These are phyloP conservation scores for Notodonta dromedarius DNA, from an alignment of 2,888 invertebrate genomes.

Conservation along the genomic window DNA sequence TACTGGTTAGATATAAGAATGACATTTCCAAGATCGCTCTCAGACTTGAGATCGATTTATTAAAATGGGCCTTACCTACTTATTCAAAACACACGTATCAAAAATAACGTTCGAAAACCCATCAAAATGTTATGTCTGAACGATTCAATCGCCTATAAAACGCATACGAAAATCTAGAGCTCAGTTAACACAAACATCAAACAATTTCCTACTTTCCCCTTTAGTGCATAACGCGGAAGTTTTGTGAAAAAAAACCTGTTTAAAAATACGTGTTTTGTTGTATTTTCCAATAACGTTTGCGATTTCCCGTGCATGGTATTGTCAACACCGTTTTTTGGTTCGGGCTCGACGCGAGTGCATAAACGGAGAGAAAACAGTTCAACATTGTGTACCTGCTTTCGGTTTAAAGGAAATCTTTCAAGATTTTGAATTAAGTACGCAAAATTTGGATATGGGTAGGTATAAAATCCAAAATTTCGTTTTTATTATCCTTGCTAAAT, in stretches of 20 bases:
- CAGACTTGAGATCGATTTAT: too few species aligned
- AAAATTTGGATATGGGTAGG: too few species aligned
- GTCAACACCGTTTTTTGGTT: not conserved
- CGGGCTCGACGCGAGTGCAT: not conserved
- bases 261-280: constrained; percentile 4
- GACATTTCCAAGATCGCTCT: too few species aligned
- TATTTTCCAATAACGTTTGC: constrained; percentile 1
- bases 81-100: constrained; percentile 29
- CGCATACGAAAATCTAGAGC: constrained; percentile 43
- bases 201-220: constrained; percentile 42
- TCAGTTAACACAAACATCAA: constrained; percentile 48
- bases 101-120: constrained; percentile 32
- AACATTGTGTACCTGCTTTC: too few species aligned
- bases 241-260: constrained; percentile 24
- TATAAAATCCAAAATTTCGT: too few species aligned
- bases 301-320: constrained; percentile 1
- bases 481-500: too few species aligned
- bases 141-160: constrained; percentile 44
- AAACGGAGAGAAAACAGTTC: not conserved
- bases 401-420: too few species aligned
- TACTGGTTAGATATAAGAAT: too few species aligned
- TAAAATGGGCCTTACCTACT: constrained; percentile 6
- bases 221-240: constrained; percentile 38
- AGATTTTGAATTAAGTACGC: too few species aligned
- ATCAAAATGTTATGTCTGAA: constrained; percentile 47